Evolutionary conservation across 2,113 vertebrate genomes (phyloP), one percentile per base, ranked within the genome.

Genomic region (Aspiorhynchus laticeps): DNA sequence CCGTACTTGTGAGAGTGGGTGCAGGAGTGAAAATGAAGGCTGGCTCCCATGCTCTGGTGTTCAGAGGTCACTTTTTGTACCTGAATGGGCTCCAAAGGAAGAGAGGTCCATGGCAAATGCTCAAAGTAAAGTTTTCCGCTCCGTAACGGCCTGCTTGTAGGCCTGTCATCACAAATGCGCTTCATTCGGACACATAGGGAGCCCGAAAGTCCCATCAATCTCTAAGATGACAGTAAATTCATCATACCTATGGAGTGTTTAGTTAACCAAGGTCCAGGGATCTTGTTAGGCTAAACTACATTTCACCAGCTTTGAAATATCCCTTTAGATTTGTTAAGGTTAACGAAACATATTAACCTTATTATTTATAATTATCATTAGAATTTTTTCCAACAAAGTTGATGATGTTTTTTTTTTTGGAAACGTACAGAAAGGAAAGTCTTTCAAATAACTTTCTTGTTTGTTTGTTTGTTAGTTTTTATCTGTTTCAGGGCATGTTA

Each of bases 1-100:
- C 56, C 3, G 80, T 75, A 69, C 75, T 83, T 86, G 67, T 78
- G 80, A 73, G 73, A 90, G 90, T 89, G 90, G 89, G 89, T 90
- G 90, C 91, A 85, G 86, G 88, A 85, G 88, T 89, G 91, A 87
- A 87, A 89, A 90, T 84, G 89, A 82, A 87, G 83, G 28, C 65
- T 87, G 89, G 86, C 87, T 88, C 76, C 88, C 82, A 77, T 85
- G 81, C 88, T 75, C 86, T 84, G 76, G 82, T 73, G 87, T 85
- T 89, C 85, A 89, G 86, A 75, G 87, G 89, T 90, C 90, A 89
- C 65, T 69, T 87, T 85, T 90, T 89, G 83, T 83, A 87, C 88
- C 87, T 89, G 83, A 89, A 88, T 89, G 86, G 83, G 43, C 65
- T 87, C 83, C 71, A 83, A 86, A 76, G 84, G 56, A 83, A 85